phyloP scores from a whole-genome alignment of 2,888 invertebrate species.

The Drosophila recens region DNA sequence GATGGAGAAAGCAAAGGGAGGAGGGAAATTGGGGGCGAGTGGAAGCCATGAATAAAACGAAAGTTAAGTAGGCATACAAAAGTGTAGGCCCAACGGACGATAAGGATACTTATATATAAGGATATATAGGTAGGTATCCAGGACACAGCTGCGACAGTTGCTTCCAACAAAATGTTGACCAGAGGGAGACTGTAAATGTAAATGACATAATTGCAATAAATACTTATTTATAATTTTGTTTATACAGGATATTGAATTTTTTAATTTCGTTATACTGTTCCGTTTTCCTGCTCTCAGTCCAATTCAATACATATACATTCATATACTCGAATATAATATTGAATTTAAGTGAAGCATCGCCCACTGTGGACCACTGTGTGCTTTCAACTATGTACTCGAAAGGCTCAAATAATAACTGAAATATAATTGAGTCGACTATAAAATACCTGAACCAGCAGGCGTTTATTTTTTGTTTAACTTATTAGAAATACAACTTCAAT shows the following conservation, averaged over 20 bases:
- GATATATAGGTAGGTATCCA: slow-evolving; percentile 13
- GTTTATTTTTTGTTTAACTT: neutral
- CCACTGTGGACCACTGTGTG: neutral
- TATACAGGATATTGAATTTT: slow-evolving; percentile 79
- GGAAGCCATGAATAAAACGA: slow-evolving; percentile 69
- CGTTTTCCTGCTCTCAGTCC: slow-evolving; percentile 4
- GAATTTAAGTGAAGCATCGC: slow-evolving; percentile 43
- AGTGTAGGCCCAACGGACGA: slow-evolving; percentile 16
- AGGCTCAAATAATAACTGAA: neutral
- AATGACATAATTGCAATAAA: slow-evolving; percentile 70
- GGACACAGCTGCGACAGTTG: slow-evolving; percentile 63
- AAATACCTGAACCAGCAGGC: slow-evolving; percentile 4
- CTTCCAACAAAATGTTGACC: slow-evolving; percentile 13
- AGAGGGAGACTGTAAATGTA: slow-evolving; percentile 54
- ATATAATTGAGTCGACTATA: neutral
- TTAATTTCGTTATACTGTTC: slow-evolving; percentile 66
- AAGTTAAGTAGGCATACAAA: slow-evolving; percentile 59
- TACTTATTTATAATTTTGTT: slow-evolving; percentile 76
- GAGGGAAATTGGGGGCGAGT: slow-evolving; percentile 18
- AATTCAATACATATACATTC: slow-evolving; percentile 18
- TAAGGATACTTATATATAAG: slow-evolving; percentile 4
- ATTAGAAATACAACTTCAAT: neutral
- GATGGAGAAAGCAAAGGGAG: slow-evolving; percentile 15
- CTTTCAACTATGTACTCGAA: neutral
- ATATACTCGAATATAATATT: slow-evolving; percentile 29